A percentile compares a stretch with the other conserved stretches of the same genome.
Conservation (phyloP, 2,888 invertebrate species). For the Troilus luridus region DNA sequence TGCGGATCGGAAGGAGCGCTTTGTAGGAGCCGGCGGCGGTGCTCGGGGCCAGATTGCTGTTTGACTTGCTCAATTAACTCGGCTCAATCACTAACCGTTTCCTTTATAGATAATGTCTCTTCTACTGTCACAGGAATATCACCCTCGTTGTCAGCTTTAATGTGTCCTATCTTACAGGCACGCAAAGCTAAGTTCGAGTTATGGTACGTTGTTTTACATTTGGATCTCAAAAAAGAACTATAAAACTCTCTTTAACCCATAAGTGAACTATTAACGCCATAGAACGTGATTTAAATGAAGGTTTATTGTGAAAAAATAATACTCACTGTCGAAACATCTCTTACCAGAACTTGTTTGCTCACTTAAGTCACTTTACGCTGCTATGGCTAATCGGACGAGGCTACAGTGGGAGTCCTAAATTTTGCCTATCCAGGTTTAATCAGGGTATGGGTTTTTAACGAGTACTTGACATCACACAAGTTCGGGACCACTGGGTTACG, state of each 20-base stretch:
- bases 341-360: too few species aligned
- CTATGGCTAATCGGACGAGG: too few species aligned
- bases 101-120: constrained; percentile 50
- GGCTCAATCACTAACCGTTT: constrained; percentile 39
- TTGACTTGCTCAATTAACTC: constrained; percentile 49
- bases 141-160: constrained; percentile 12
- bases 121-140: constrained; percentile 23
- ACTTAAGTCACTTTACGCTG: too few species aligned
- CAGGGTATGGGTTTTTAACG: too few species aligned
- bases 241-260: background rate
- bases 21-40: background rate
- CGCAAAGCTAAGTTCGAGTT: background rate
- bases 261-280: background rate
- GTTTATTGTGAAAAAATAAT: too few species aligned
- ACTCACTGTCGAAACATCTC: too few species aligned
- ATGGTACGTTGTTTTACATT: background rate
- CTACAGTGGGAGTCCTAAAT: too few species aligned
- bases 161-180: background rate
- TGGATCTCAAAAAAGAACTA: background rate
- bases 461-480: too few species aligned
- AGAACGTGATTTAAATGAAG: background rate
- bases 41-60: constrained; percentile 30
- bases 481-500: too few species aligned
- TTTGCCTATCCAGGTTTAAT: too few species aligned
- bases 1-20: background rate